These are phyloP conservation scores for Agelastica alni DNA, from an alignment of 2,888 invertebrate species.

Conservation along the genomic window DNA sequence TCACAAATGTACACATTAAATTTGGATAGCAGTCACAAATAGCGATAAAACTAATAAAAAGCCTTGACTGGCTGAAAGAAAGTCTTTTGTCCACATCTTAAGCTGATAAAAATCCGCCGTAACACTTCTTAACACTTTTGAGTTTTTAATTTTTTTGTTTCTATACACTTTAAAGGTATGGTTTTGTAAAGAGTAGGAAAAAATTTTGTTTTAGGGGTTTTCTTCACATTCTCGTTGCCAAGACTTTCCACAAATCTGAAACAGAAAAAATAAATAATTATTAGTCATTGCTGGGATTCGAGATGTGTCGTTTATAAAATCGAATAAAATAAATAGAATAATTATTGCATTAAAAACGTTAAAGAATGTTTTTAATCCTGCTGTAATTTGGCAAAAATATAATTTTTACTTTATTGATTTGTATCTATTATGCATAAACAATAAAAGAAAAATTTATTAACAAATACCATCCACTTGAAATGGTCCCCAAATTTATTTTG, in stretches of 20 bases:
- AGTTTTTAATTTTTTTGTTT: constrained; percentile 19
- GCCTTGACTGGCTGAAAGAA: constrained; percentile 25
- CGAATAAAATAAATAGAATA: no score
- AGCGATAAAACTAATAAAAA: constrained; percentile 35
- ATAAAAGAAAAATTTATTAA: no score
- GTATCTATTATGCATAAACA: no score
- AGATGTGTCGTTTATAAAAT: no score
- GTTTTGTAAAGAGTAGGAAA: background rate
- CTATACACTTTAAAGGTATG: constrained; percentile 9
- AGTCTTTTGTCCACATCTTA: constrained; percentile 20
- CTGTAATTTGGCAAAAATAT: no score
- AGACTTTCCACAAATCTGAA: constrained; percentile 11
- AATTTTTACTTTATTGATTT: no score
- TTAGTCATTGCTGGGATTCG: no score
- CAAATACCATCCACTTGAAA: no score
- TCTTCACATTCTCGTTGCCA: background rate
- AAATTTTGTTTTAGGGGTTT: background rate
- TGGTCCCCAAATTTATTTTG: no score
- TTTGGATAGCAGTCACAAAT: constrained; percentile 43
- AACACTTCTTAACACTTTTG: constrained; percentile 19
- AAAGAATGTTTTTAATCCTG: no score
- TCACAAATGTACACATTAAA: constrained; percentile 48
- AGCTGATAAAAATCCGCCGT: constrained; percentile 14
- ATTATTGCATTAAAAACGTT: no score
- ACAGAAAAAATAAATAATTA: constrained; percentile 1